Base-by-base conservation (phyloP, 2,797 vertebrate genomes). In the Gobio occitaniae region DNA sequence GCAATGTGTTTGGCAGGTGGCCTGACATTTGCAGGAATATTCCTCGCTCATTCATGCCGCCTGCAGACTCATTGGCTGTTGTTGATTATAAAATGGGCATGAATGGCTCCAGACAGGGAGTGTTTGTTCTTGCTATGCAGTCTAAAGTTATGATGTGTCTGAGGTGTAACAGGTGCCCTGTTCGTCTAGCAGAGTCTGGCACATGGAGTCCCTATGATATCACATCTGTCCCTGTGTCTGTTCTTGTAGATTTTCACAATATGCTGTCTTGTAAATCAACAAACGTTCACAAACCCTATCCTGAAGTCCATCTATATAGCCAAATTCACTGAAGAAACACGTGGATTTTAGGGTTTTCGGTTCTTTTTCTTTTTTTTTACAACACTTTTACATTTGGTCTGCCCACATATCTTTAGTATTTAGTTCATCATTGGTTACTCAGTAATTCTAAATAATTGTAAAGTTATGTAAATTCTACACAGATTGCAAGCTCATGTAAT, bases 121-220 rank as follows among this genome's bases (percentile, higher is more conserved):
- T 77, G 86, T 82, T 87, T 76, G 90, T 89, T 92, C 47, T 54
- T 50, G 47, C 29, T 80, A n/a, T 52, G 47, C 61, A 68, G 54
- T 81, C 63, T 54, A 68, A 44, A 38, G 59, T 80, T 78, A 69
- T 83, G 88, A 89, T 82, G 87, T 81, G n/a, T 84, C 65, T 87
- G 90, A 70, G 68, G 68, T 80, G 77, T 41, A 94, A 93, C 92
- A 94, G 92, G 93, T 94, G 91, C 84, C 76, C n/a, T 70, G 44
- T 78, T 75, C 70, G 21, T 84, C 63, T 38, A 5, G 36, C 13
- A 50, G n/a, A 72, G 47, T 54, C 29, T 79, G 61, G 48, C 66
- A 78, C 47, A 79, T 38, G 50, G 74, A 32, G 12, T 50, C 36
- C 15, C 44, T 74, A n/a, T 82, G 44, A 44, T 59, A 36, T 61